These are phyloP conservation scores for Anolis sagrei DNA, from an alignment of 2,113 vertebrate genomes.

Conservation along the genomic window DNA sequence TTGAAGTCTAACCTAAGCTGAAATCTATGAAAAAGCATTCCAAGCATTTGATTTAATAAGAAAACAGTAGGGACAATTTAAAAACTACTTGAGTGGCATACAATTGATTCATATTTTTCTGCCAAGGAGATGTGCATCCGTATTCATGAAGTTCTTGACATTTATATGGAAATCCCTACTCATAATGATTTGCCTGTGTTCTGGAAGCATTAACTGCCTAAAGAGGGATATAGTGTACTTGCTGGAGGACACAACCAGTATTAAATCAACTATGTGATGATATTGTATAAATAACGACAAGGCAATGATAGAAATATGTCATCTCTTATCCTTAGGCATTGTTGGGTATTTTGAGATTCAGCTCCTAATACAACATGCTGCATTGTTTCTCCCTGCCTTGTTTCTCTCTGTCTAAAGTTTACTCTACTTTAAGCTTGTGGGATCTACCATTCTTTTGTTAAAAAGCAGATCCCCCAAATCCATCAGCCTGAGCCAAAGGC, in stretches of 20 bases:
- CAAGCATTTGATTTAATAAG: background rate
- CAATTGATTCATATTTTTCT: background rate
- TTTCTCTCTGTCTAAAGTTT: no score
- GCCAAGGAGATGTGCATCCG: background rate
- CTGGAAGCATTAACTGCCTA: background rate
- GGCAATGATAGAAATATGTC: background rate
- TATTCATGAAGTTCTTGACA: background rate
- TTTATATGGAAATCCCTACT: background rate
- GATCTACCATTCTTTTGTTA: background rate
- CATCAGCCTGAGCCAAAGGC: background rate
- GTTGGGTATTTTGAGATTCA: background rate
- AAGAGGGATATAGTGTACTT: background rate
- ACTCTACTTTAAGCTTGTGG: background rate
- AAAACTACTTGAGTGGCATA: background rate
- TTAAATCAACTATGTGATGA: background rate
- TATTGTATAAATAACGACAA: background rate
- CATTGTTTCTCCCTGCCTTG: background rate
- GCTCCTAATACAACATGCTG: background rate
- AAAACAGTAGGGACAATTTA: background rate
- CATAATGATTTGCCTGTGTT: background rate
- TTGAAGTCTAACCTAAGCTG: background rate
- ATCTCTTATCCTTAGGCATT: background rate
- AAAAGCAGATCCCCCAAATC: background rate
- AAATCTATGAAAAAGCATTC: background rate
- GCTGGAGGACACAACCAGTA: background rate